Percentiles rank a stretch among this genome's conserved stretches.
Conservation (phyloP, 2,113 vertebrate species). For the Plestiodon gilberti region DNA sequence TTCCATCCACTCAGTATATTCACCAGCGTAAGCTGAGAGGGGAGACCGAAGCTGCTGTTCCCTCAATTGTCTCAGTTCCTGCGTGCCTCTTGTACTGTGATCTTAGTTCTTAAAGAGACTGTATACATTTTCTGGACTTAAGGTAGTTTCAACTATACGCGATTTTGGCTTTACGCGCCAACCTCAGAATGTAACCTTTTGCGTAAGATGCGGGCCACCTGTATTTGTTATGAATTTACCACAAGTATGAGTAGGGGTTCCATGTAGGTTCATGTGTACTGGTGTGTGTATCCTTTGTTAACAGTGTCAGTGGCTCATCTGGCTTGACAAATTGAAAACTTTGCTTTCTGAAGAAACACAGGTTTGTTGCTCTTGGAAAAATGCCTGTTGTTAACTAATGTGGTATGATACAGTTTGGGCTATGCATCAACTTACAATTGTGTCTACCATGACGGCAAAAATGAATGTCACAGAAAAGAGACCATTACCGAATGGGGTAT, state of each 20-base stretch:
- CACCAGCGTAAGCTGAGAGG: too few relatives aligned
- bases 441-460: background rate
- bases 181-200: too few relatives aligned
- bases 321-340: background rate
- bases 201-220: too few relatives aligned
- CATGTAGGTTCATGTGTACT: fast-evolving
- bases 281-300: slow-evolving; percentile 2
- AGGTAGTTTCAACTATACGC: too few relatives aligned
- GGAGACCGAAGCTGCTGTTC: too few relatives aligned
- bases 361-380: background rate
- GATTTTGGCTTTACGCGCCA: too few relatives aligned
- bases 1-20: too few relatives aligned
- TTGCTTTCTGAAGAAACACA: background rate
- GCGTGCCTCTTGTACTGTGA: too few relatives aligned
- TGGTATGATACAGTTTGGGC: background rate
- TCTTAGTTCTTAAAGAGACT: too few relatives aligned
- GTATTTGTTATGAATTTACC: background rate
- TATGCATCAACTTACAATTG: background rate
- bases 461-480: background rate
- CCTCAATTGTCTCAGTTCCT: too few relatives aligned
- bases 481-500: background rate
- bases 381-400: background rate
- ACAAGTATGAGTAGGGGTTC: background rate
- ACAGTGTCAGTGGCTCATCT: background rate
- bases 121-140: too few relatives aligned